phyloP scores from a whole-genome alignment of 2,888 invertebrate genomes.

The Unio delphinus region DNA sequence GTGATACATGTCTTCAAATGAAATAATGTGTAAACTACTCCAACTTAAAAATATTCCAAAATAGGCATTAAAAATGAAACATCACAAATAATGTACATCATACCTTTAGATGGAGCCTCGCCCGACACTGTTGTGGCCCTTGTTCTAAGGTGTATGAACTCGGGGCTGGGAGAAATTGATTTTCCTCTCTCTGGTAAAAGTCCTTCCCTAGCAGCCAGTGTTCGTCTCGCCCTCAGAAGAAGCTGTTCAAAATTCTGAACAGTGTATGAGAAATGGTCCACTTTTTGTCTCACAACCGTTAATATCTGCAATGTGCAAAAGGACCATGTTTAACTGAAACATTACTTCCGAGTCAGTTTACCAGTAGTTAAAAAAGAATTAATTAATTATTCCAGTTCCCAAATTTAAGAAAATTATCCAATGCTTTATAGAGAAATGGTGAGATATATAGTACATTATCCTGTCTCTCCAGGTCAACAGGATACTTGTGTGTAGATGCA shows the following conservation, averaged over 20 bases:
- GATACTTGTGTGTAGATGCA: too few relatives aligned
- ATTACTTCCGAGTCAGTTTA: not conserved
- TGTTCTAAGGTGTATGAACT: slow-evolving; percentile 24
- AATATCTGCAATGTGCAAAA: slow-evolving; percentile 76
- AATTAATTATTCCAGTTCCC: not conserved
- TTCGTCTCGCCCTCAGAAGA: slow-evolving; percentile 84
- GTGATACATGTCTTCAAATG: too few relatives aligned
- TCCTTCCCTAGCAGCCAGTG: slow-evolving; percentile 73
- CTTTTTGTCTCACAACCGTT: slow-evolving; percentile 85
- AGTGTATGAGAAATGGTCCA: slow-evolving; percentile 79
- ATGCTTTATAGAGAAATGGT: too few relatives aligned
- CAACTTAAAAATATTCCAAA: too few relatives aligned
- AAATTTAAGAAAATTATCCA: too few relatives aligned
- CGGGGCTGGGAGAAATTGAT: slow-evolving; percentile 34
- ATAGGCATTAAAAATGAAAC: too few relatives aligned
- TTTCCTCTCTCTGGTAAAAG: slow-evolving; percentile 29
- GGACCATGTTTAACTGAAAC: not conserved
- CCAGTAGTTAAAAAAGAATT: not conserved
- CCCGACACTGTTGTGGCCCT: slow-evolving; percentile 17
- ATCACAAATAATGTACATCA: not conserved
- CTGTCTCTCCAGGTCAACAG: too few relatives aligned
- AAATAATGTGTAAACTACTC: too few relatives aligned
- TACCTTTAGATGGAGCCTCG: slow-evolving; percentile 38
- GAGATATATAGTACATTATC: too few relatives aligned
- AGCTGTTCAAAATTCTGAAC: slow-evolving; percentile 75